Conservation (phyloP, 2,797 vertebrate species). For the Garrulus glandarius region DNA sequence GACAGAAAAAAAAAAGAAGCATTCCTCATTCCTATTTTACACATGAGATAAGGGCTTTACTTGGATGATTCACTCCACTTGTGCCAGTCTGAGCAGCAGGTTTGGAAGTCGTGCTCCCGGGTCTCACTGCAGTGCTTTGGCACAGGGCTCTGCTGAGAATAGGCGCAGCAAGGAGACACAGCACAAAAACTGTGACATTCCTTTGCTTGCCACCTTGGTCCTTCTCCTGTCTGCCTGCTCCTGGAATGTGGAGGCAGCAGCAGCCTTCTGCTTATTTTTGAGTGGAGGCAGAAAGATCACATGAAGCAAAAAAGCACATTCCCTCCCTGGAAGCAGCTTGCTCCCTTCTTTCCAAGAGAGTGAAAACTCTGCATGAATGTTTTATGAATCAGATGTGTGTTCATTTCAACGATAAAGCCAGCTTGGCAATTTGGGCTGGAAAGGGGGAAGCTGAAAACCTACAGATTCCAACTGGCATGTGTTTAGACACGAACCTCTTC, state of each 20-base stretch:
- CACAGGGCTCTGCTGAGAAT: neutral
- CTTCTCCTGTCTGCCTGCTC: neutral
- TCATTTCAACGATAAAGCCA: constrained; percentile 29
- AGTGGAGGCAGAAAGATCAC: neutral
- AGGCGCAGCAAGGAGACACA: neutral
- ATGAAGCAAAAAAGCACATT: constrained; percentile 44
- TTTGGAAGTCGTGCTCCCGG: neutral
- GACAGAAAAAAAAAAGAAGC: neutral
- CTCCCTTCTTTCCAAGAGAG: constrained; percentile 25
- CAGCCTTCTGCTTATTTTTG: constrained; percentile 26
- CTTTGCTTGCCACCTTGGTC: neutral
- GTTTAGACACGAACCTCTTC: neutral
- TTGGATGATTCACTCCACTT: neutral
- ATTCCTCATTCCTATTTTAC: neutral
- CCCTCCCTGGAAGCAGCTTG: constrained; percentile 27
- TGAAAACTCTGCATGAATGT: constrained; percentile 16
- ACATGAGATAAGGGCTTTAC: neutral
- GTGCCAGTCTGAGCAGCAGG: neutral
- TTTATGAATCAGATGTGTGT: constrained; percentile 52
- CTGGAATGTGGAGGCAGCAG: neutral
- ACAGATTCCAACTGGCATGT: neutral
- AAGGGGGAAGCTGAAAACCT: constrained; percentile 32
- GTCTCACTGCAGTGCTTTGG: neutral
- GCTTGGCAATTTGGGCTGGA: constrained; percentile 42
- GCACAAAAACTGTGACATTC: neutral